Evolutionary conservation across 2,113 vertebrate genomes (phyloP).

Genomic region (Orycteropus afer): DNA sequence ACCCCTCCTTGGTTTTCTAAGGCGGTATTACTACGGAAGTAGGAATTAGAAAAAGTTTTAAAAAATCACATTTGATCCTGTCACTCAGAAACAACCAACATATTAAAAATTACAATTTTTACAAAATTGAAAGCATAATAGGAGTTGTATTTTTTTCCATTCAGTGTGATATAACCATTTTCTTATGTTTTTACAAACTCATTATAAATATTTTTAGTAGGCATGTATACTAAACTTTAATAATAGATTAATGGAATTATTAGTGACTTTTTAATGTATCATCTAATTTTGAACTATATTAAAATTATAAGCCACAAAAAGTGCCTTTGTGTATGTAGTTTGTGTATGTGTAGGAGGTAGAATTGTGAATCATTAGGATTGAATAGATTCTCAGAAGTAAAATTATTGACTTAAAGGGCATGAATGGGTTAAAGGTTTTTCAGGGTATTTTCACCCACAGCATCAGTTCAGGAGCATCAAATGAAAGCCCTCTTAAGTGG

Average conservation of each 20-base stretch:
- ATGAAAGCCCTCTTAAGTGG: background rate
- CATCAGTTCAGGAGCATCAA: background rate
- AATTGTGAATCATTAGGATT: background rate
- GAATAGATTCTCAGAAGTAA: background rate
- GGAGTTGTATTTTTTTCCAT: background rate
- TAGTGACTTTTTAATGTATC: background rate
- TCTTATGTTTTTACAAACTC: constrained; percentile 6
- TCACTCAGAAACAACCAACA: background rate
- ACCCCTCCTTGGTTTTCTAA: too few relatives aligned
- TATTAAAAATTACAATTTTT: constrained; percentile 28
- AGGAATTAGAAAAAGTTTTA: background rate
- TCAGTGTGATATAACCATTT: background rate
- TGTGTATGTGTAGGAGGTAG: background rate
- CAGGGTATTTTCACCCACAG: background rate
- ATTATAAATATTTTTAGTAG: constrained; percentile 14
- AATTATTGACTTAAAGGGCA: background rate
- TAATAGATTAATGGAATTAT: background rate
- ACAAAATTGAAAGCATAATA: background rate
- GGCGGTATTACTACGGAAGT: too few relatives aligned
- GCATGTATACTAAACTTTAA: background rate
- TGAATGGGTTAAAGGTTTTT: background rate
- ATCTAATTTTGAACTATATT: background rate
- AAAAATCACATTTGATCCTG: background rate
- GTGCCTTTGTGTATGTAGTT: background rate
- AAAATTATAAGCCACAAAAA: background rate